Evolutionary conservation across 2,888 invertebrate species (phyloP).

Genomic region (Campoplex nolae): DNA sequence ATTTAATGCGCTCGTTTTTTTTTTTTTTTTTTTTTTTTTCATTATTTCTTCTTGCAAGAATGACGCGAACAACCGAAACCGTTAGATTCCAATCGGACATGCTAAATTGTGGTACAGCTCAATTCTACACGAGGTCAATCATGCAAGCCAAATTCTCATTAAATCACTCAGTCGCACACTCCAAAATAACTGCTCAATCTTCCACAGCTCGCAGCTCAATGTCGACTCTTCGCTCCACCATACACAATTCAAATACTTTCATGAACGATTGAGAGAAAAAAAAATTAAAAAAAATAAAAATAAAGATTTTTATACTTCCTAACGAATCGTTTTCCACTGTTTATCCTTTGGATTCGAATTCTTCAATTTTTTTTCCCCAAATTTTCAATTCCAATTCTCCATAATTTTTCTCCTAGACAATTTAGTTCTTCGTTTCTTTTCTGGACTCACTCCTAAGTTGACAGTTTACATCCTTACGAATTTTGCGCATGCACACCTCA

Average conservation of each 20-base stretch:
- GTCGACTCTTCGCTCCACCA: neutral
- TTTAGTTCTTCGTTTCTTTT: neutral
- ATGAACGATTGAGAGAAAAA: too few species aligned
- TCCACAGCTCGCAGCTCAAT: neutral
- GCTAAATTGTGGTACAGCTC: slow-evolving; percentile 22
- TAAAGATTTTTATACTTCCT: neutral
- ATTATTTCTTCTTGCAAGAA: slow-evolving; percentile 15
- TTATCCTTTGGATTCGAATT: neutral
- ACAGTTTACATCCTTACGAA: neutral
- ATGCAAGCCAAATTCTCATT: slow-evolving; percentile 16
- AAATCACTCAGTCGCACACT: neutral
- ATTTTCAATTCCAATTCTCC: neutral
- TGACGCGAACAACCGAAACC: slow-evolving; percentile 28
- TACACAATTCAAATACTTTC: too few species aligned
- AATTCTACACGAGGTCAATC: slow-evolving; percentile 30
- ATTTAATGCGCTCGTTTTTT: neutral
- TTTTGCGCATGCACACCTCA: slow-evolving; percentile 2
- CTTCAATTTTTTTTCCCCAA: neutral
- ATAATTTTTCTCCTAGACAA: neutral
- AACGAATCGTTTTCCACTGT: neutral
- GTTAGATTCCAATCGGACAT: slow-evolving; percentile 55
- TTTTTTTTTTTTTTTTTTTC: neutral
- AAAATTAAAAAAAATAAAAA: too few species aligned
- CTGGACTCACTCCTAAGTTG: neutral
- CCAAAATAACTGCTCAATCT: slow-evolving; percentile 15